These are phyloP conservation scores for Leptinotarsa tumamoca DNA, from an alignment of 2,888 invertebrate genomes.

Conservation along the genomic window DNA sequence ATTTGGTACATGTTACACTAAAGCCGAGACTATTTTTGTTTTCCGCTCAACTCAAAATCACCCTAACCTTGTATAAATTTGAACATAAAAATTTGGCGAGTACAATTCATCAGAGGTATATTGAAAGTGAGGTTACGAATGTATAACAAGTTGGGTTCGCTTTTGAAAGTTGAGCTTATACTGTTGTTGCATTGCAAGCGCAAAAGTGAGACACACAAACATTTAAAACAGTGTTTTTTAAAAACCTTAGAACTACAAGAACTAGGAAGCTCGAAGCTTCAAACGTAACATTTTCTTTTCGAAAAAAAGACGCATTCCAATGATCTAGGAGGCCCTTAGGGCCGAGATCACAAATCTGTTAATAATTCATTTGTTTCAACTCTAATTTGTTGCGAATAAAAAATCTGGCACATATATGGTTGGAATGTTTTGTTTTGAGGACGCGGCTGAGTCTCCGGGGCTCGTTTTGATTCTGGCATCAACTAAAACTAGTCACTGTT, in stretches of 20 bases:
- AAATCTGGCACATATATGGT: conserved; percentile 76
- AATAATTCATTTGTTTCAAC: conserved; percentile 58
- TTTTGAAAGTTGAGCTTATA: conserved; percentile 44
- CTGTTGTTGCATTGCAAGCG: conserved; percentile 62
- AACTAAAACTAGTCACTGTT: conserved; percentile 48
- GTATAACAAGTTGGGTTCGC: conserved; percentile 39
- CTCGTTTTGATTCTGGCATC: conserved; percentile 51
- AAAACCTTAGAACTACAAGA: conserved; percentile 63
- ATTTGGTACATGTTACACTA: conserved; percentile 48
- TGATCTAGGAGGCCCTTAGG: conserved; percentile 46
- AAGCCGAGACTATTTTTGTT: conserved; percentile 51
- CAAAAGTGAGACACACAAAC: conserved; percentile 67
- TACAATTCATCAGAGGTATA: conserved; percentile 45
- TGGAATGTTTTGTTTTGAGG: conserved; percentile 70
- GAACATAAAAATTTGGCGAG: conserved; percentile 49
- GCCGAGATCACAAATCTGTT: conserved; percentile 55
- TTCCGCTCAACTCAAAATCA: conserved; percentile 45
- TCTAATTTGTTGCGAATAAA: conserved; percentile 67
- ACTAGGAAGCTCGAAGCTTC: conserved; percentile 55
- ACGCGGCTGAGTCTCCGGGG: conserved; percentile 46
- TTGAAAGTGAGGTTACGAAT: conserved; percentile 45
- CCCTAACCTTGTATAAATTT: conserved; percentile 40
- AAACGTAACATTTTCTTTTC: conserved; percentile 50
- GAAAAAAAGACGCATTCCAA: conserved; percentile 55
- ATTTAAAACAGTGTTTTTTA: conserved; percentile 67